Evolutionary conservation across 2,888 invertebrate genomes (phyloP), one percentile per base, ranked within the genome.

Genomic region (Alloscopus bannaensis): DNA sequence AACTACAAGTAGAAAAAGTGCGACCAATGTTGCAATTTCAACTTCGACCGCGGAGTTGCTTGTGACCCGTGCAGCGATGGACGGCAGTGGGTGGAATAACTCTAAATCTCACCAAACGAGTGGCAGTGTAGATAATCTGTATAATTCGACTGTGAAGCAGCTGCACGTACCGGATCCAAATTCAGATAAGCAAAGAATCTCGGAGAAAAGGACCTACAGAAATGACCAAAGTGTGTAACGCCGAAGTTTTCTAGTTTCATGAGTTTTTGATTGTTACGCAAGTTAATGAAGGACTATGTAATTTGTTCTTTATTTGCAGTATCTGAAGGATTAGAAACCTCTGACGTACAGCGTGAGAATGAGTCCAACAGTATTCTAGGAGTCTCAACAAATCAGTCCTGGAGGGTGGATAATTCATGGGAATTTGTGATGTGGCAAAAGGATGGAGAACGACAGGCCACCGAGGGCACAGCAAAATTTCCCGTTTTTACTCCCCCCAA

Each of bases 401-500:
- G 85, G 85, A 47, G 82, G 50, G 71, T 85, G 28, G 85, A 85
- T 64, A 84, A 82, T 66, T 85, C 85, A 13, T 85, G 85, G 85
- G 85, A 85, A 69, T 85, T 85, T 65, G 84, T 83, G 22, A 81
- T 82, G 80, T 83, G 81, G 82, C 81, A 81, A 60, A 83, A 81
- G 64, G 81, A 82, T 42, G 83, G 82, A 2, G 82, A 83, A 42
- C 66, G 76, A 26, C 71, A 79, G n/a, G 6, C 70, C 18, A 71
- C 64, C 28, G 81, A 84, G 29, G 75, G 77, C 36, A 72, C 76
- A 16, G 77, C 73, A 2, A 84, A 84, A 70, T 85, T 85, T 59
- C 85, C 85, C 2, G 68, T 83, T 22, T 73, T 79, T 22, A 82
- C 84, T 11, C 84, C 84, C 24, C 84, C 85, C 24, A 81, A 81